A percentile compares a stretch with the other conserved stretches of the same genome.
These are phyloP conservation scores for Polydrusus cervinus DNA, from an alignment of 2,888 invertebrate genomes.

Conservation along the genomic window DNA sequence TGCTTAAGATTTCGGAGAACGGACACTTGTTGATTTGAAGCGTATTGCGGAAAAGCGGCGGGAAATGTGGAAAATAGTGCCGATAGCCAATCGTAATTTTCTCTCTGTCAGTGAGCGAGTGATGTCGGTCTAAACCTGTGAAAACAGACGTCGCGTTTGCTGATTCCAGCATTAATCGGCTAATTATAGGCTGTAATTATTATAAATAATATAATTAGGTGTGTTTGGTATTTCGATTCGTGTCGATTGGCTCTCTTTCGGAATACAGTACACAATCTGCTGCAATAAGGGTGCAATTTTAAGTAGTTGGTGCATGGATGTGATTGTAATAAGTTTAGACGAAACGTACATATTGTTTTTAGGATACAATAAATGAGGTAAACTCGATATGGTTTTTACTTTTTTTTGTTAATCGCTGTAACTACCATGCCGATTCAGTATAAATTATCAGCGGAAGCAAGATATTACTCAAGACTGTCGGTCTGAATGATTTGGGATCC, in stretches of 20 bases:
- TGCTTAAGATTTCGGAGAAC: slow-evolving; percentile 2
- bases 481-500: too few relatives aligned
- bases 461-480: too few relatives aligned
- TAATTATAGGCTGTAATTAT: slow-evolving; percentile 27
- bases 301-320: neutral
- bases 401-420: too few relatives aligned
- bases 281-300: neutral
- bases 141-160: slow-evolving; percentile 17
- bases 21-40: slow-evolving; percentile 13
- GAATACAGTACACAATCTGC: neutral
- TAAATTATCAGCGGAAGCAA: too few relatives aligned
- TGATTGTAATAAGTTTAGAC: neutral
- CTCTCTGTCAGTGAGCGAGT: slow-evolving; percentile 11
- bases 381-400: neutral
- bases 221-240: slow-evolving; percentile 17
- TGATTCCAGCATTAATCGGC: slow-evolving; percentile 16
- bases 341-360: neutral
- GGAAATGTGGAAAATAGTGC: slow-evolving; percentile 27
- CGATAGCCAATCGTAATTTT: slow-evolving; percentile 11
- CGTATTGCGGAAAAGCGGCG: slow-evolving; percentile 22
- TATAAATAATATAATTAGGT: neutral
- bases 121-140: slow-evolving; percentile 13
- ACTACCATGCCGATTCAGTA: too few relatives aligned
- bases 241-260: neutral
- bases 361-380: neutral